Base-by-base conservation (phyloP, 2,888 invertebrate species). In the Beris morrisii region DNA sequence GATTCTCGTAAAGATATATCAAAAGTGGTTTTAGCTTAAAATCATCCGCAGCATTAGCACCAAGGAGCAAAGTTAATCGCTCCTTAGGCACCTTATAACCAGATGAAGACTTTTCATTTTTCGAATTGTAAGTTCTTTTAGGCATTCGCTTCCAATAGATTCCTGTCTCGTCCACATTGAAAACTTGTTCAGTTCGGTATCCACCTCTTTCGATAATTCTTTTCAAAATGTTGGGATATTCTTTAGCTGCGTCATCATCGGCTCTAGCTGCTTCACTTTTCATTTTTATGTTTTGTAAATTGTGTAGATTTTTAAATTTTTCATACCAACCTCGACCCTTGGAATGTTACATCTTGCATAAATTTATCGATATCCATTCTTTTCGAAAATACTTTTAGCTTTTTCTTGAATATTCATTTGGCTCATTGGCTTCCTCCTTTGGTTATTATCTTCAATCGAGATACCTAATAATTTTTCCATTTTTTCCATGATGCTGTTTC, bases 81-180 rank as follows among this genome's bases (percentile, higher is more conserved):
- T 74, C 73, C 69, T 74, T 74, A n/a, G 73, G 65, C 44, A 72
- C 69, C 38, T 71, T 71, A 71, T 54, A 72, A 69, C 71, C 73
- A 66, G 67, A 56, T 52, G 64, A 64, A 48, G 72, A 63, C 67
- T 74, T 74, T 22, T 22, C 22, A 3, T 3, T 22, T 3, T 22
- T 22, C 22, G 22, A 22, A 22, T 2, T 22, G 22, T 3, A 22
- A 22, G 1, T 22, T 22, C 22, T 22, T 22, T 22, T 3, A 22
- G 22, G 22, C 22, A 22, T 22, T 22, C 22, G 22, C 45, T 72
- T 75, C 71, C 70, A 73, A 67, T 70, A 74, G 9, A 73, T 57
- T 5, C 72, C 70, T 5, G 69, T 70, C 57, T 70, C 73, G 48
- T 71, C 71, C 7, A 72, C 72, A 67, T 72, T 73, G 65, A 72